phyloP scores from a whole-genome alignment of 2,888 invertebrate genomes.

The Stictocephala bisonia region DNA sequence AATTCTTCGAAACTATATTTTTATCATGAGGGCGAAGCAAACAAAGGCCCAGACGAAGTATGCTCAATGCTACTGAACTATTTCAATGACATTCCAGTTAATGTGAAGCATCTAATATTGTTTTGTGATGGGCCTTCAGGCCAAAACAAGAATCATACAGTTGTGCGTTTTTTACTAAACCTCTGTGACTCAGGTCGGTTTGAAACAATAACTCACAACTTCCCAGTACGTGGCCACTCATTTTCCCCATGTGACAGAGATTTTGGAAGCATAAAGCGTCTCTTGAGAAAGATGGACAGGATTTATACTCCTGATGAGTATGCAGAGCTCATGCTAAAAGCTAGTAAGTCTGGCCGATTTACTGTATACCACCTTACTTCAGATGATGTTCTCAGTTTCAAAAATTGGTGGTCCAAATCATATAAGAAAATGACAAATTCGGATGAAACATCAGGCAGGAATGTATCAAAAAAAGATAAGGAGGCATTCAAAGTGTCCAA shows the following conservation, averaged over 20 bases:
- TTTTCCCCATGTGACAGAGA: conserved; percentile 37
- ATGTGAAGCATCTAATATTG: conserved; percentile 47
- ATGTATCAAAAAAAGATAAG: conserved; percentile 30
- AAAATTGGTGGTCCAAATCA: conserved; percentile 38
- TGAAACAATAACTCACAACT: conserved; percentile 36
- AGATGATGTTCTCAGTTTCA: conserved; percentile 29
- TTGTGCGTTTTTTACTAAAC: conserved; percentile 38
- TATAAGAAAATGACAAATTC: conserved; percentile 32
- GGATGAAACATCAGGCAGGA: conserved; percentile 39
- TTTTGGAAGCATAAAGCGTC: conserved; percentile 33
- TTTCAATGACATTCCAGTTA: conserved; percentile 45
- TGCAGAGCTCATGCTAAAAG: conserved; percentile 25
- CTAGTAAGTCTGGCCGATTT: conserved; percentile 28
- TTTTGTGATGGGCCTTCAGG: conserved; percentile 51
- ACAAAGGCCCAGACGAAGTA: conserved; percentile 50
- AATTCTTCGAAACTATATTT: conserved; percentile 50
- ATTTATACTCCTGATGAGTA: conserved; percentile 36
- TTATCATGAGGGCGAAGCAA: conserved; percentile 53
- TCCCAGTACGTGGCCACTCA: conserved; percentile 38
- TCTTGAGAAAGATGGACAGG: conserved; percentile 34
- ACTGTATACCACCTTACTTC: conserved; percentile 35
- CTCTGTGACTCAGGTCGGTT: conserved; percentile 38
- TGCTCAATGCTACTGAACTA: conserved; percentile 42
- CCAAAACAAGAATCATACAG: conserved; percentile 53
- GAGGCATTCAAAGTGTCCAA: conserved; percentile 38